Evolutionary conservation across 2,113 vertebrate genomes (phyloP), one percentile per base, ranked within the genome.

Genomic region (Pedionomus torquatus): DNA sequence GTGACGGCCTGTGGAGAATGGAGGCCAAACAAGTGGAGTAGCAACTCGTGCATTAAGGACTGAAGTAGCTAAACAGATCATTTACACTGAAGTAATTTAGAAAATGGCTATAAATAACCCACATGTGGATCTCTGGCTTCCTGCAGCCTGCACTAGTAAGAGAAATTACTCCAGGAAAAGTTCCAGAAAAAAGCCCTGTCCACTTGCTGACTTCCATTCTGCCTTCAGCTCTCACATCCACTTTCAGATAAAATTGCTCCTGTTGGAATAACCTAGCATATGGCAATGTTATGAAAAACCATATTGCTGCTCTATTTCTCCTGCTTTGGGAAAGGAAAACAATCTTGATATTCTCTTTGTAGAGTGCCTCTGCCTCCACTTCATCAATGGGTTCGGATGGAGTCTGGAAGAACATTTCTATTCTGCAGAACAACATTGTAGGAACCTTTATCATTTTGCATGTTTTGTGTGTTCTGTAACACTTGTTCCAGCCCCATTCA

Each of bases 121-220:
- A 79, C 79, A 92, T 68, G 69, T 66, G 96, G 88, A 93, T 81
- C 83, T 92, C 71, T 71, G 68, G 85, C 61, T 96, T 96, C 92
- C 80, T 96, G 95, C 48, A 94, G 79, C 85, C 87, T 68, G 68
- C 0, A 14, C 69, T 90, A 89, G 76, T 64, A 81, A n/a, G 60
- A 95, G 94, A 95, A 96, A 96, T 41, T 26, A 92, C 60, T 96
- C 88, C 80, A 95, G 90, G 88, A 96, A 96, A 66, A 92, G 90
- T 61, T 96, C 86, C 95, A 96, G 92, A 94, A 95, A 95, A 93
- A 90, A 94, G 76, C 79, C 90, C 80, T 95, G 90, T 93, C 92
- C 95, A 90, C 90, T 96, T 96, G 93, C 95, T 95, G 90, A 96
- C 90, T 93, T 93, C 95, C 52, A 77, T 92, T 91, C 92, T 79